Percentiles rank a stretch among this genome's conserved stretches.
Evolutionary conservation across 2,888 invertebrate species (phyloP).

Genomic region (Neoscelio sp.): DNA sequence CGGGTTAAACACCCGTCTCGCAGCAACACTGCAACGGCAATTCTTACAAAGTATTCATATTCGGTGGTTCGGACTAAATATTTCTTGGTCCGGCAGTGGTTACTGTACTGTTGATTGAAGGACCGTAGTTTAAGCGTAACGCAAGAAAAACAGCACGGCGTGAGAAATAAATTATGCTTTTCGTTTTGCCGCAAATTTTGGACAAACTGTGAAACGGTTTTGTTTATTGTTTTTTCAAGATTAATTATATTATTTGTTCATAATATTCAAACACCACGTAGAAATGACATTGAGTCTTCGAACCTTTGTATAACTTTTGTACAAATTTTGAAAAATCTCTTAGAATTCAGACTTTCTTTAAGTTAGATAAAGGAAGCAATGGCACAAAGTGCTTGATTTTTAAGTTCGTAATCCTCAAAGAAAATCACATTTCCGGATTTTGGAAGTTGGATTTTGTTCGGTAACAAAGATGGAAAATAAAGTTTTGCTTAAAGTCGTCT

Average conservation of each 20-base stretch:
- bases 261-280: too few species aligned
- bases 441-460: conserved; percentile 29
- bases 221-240: neutral
- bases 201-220: too few species aligned
- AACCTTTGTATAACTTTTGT: too few species aligned
- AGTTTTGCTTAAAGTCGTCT: conserved; percentile 37
- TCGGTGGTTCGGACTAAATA: conserved; percentile 16
- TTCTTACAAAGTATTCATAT: conserved; percentile 13
- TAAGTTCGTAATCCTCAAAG: conserved; percentile 12
- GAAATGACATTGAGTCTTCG: too few species aligned
- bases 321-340: too few species aligned
- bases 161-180: conserved; percentile 24
- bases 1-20: conserved; percentile 31
- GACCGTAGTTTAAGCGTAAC: conserved; percentile 12
- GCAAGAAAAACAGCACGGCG: conserved; percentile 29
- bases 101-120: conserved; percentile 33
- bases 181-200: conserved; percentile 19
- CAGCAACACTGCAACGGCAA: conserved; percentile 47
- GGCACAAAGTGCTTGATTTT: too few species aligned
- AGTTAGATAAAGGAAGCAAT: too few species aligned
- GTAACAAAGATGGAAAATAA: conserved; percentile 22
- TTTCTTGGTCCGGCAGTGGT: conserved; percentile 38
- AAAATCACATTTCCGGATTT: conserved; percentile 40
- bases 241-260: neutral
- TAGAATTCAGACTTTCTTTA: too few species aligned